phyloP scores from a whole-genome alignment of 2,797 vertebrate genomes.

The Danio choprae region DNA sequence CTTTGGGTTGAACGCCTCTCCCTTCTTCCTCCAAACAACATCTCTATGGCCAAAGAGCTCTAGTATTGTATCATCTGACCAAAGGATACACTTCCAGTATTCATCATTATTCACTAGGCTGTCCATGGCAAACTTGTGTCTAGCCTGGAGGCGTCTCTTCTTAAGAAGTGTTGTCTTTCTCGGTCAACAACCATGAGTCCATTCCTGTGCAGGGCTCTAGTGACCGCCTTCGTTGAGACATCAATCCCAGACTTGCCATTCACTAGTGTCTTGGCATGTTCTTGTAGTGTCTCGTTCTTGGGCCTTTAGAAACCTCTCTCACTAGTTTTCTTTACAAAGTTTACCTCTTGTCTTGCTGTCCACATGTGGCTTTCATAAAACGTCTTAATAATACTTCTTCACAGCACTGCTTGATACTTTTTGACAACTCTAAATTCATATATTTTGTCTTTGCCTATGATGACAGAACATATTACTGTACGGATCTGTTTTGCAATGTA shows the following conservation, averaged over 20 bases:
- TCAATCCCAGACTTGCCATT: constrained; percentile 13
- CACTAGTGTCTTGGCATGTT: not conserved
- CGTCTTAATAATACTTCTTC: not conserved
- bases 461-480: not conserved
- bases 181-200: not conserved
- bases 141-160: constrained; percentile 12
- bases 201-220: not conserved
- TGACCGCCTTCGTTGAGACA: not conserved
- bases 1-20: not conserved
- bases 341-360: no score
- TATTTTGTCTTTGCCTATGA: not conserved
- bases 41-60: not conserved
- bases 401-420: constrained; percentile 2
- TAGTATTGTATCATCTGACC: not conserved
- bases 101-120: not conserved
- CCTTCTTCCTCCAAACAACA: not conserved
- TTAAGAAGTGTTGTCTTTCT: constrained; percentile 10
- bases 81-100: not conserved
- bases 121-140: constrained; percentile 1
- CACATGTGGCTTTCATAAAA: not conserved
- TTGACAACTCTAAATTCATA: not conserved
- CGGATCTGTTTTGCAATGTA: not conserved
- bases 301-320: not conserved
- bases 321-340: not conserved
- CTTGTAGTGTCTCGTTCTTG: no score